Percentiles rank a stretch among this genome's conserved stretches.
These are phyloP conservation scores for Caenorhabditis tropicalis DNA, from an alignment of 1,140 invertebrate genomes.

Conservation along the genomic window DNA sequence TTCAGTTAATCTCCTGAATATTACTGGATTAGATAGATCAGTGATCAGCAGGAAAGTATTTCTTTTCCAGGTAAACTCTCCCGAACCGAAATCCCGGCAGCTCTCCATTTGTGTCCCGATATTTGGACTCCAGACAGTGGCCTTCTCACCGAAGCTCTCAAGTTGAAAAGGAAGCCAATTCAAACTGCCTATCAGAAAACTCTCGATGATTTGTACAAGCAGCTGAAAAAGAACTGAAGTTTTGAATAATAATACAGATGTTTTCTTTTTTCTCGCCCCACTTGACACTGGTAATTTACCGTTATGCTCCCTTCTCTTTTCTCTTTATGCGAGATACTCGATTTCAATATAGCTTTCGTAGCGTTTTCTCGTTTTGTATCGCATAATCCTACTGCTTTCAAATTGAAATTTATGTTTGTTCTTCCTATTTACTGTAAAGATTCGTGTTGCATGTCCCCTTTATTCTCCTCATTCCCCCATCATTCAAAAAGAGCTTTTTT, in stretches of 20 bases:
- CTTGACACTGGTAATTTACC: not conserved
- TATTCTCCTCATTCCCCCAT: not conserved
- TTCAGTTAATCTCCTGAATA: too few species aligned
- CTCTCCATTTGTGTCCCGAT: constrained; percentile 44
- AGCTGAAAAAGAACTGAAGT: not conserved
- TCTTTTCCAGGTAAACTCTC: constrained; percentile 44
- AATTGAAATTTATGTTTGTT: not conserved
- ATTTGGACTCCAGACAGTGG: constrained; percentile 53
- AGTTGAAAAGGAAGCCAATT: constrained; percentile 51
- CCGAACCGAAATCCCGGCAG: constrained; percentile 33
- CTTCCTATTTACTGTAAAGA: not conserved
- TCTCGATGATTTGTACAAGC: constrained; percentile 47
- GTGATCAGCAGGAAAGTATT: not conserved
- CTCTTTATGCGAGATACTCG: constrained; percentile 23
- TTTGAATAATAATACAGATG: not conserved
- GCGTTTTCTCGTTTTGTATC: not conserved
- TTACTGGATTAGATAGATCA: not conserved
- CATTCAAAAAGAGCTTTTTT: constrained; percentile 10
- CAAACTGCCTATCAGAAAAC: constrained; percentile 33
- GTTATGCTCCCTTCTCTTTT: not conserved
- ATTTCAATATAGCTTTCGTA: not conserved
- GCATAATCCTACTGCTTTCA: not conserved
- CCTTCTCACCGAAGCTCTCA: constrained; percentile 53
- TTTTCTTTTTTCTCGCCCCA: not conserved
- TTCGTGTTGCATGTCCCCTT: not conserved